Evolutionary conservation across 2,113 vertebrate species (phyloP), one percentile per base, ranked within the genome.

Genomic region (Psophia crepitans): DNA sequence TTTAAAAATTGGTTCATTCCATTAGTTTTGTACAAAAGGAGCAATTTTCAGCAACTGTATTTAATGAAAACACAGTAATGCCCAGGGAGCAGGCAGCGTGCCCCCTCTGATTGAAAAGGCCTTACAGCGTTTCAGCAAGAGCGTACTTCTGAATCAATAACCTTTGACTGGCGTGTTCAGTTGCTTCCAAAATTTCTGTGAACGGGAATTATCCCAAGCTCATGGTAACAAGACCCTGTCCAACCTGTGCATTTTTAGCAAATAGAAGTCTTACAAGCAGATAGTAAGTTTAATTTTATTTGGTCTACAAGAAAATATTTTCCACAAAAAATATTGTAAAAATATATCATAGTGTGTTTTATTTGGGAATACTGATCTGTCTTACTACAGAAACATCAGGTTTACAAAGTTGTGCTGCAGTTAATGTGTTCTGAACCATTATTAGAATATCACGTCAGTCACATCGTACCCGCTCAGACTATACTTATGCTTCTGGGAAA

Each of bases 291-390:
- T 71, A 37, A 80, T 68, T 98, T 98, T 98, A 98, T 97, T 98
- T 92, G 94, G 80, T 97, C 97, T 93, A 97, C 97, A 89, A 98
- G 96, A 97, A 96, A 96, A 87, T 97, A 94, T 80, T 93, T 97
- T 96, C 95, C 97, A 98, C 93, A 98, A 97, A 96, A 98, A 97
- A 95, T 97, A 97, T 20, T 96, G 95, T 94, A 96, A 97, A 98
- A 97, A 98, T 97, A 98, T 89, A 97, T 20, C 63, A 85, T 94
- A 84, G 57, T 93, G 82, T 73, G 58, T 87, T 91, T 87, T 84
- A 88, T 91, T 91, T 95, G 63, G 91, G 91, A 84, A 69, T 83
- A 80, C 43, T 35, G 51, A 57, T 60, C 87, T 83, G 66, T 76
- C 71, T 88, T 70, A 78, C 48, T 91, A 87, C 92, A 87, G 93